Conservation (phyloP, 2,888 invertebrate species). For the Chydorus sphaericus region DNA sequence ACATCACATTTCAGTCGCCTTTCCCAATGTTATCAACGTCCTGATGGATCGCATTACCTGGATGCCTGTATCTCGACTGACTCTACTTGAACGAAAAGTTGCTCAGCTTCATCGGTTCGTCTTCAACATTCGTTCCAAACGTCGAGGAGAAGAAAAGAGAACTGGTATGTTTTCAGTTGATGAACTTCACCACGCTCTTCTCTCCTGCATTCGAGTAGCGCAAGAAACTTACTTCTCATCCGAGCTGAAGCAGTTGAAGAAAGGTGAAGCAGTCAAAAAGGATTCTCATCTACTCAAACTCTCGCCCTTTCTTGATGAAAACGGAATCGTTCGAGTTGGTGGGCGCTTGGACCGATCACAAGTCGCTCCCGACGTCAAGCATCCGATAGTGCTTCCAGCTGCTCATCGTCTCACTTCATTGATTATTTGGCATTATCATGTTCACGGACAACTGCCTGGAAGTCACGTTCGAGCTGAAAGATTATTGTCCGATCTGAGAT, state of each 20-base stretch:
- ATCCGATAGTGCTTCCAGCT: slow-evolving; percentile 4
- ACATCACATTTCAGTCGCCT: background rate
- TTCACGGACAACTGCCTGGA: no score
- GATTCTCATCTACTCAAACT: background rate
- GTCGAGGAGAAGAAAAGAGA: background rate
- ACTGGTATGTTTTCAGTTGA: background rate
- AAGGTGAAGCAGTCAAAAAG: background rate
- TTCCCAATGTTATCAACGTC: background rate
- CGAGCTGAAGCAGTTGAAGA: background rate
- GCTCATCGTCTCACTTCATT: background rate
- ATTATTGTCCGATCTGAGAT: background rate
- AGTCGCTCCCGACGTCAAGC: background rate
- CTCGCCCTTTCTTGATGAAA: background rate
- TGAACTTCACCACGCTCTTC: background rate
- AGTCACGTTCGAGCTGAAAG: background rate
- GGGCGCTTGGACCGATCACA: background rate
- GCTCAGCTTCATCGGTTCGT: slow-evolving; percentile 1
- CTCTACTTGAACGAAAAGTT: background rate
- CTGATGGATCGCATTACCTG: background rate
- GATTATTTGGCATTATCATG: background rate
- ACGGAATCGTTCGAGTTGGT: background rate
- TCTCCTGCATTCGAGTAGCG: background rate
- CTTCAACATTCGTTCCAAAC: background rate
- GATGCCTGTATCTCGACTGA: background rate
- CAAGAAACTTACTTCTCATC: background rate